Evolutionary conservation across 2,888 invertebrate species (phyloP), one percentile per base, ranked within the genome.

Genomic region (Gandaritis pyraliata): DNA sequence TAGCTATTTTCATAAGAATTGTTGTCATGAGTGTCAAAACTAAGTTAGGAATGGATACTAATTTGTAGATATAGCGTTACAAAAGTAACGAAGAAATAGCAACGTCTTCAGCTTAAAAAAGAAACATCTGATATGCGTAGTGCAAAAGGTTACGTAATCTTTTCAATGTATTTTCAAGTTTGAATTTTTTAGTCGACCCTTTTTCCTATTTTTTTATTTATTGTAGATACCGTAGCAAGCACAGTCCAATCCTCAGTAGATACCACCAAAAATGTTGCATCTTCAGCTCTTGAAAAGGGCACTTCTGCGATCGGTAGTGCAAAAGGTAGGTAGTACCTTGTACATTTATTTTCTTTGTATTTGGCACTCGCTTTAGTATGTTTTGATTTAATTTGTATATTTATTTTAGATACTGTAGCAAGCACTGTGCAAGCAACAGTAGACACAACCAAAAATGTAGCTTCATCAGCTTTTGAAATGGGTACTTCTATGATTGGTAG

Each of bases 361-460:
- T 11, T 10, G 7, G 43, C 16, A 15, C 0, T 45, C 7, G n/a
- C 15, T 41, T 41, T 15, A 41, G 13, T 41, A 15, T 4, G 29
- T 30, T 46, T 46, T 46, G 6, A 10, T 3, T 23, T n/a, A 18
- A 12, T 46, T 45, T 36, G 5, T 18, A 23, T 58, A 47, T 58
- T n/a, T 39, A 52, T 71, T 70, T 51, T 77, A 84, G 82, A 82
- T 58, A 77, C 82, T 2, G 76, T 84, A 60, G 70, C 75, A 23
- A 77, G 71, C 58, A 81, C 81, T 43, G 74, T 82, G 49, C 66
- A 75, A 18, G 52, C 77, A 1, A 80, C 82, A 59, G 77, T 86
- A 76, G 83, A 83, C 60, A 74, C 75, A 12, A 82, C 82, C 8
- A 84, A 82, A 70, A 82, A 77, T 68, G 74, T 76, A 11, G 77